Conservation (phyloP, 2,113 vertebrate species). For the Ivindomyrus marchei region DNA sequence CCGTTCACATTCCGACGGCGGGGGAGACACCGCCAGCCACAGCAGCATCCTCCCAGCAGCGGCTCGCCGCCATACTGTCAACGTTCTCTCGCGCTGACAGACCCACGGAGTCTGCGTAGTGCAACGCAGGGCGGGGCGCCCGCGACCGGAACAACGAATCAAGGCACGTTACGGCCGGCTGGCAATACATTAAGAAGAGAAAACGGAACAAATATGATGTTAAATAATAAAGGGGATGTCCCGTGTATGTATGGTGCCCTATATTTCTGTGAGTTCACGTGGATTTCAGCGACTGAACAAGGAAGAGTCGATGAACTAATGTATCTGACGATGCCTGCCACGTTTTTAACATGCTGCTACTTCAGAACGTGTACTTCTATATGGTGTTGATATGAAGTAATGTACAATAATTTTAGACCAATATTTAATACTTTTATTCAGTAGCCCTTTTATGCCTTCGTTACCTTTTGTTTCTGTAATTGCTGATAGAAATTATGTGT, state of each 20-base stretch:
- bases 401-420: background rate
- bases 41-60: conserved; percentile 68
- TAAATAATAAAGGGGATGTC: background rate
- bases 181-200: background rate
- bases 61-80: conserved; percentile 72
- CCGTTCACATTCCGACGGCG: conserved; percentile 55
- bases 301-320: background rate
- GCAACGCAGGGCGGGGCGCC: conserved; percentile 44
- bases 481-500: background rate
- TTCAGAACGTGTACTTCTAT: background rate
- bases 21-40: conserved; percentile 53
- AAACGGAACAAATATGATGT: background rate
- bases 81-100: conserved; percentile 58
- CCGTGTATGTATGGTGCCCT: background rate
- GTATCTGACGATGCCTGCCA: background rate
- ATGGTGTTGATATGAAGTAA: background rate
- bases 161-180: conserved; percentile 16
- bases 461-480: background rate
- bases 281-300: background rate
- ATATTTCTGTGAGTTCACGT: background rate
- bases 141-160: conserved; percentile 47
- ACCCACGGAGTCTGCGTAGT: conserved; percentile 54
- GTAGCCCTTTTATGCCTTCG: background rate
- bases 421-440: background rate
- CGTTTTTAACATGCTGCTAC: background rate